These are phyloP conservation scores for Coenonympha arcania DNA, from an alignment of 2,888 invertebrate genomes.

Conservation along the genomic window DNA sequence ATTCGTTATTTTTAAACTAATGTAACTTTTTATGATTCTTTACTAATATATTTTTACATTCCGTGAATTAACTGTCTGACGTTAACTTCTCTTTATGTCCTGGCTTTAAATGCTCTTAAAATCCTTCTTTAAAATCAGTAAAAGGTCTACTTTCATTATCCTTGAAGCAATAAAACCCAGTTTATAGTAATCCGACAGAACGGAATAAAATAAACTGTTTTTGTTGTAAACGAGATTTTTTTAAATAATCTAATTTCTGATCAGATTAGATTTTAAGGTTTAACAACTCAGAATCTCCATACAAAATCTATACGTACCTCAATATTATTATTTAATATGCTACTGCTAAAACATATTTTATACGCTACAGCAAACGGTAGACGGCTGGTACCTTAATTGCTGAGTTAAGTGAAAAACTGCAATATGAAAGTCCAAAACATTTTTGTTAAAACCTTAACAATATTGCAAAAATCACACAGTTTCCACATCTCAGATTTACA, in stretches of 20 bases:
- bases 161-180: constrained; percentile 63
- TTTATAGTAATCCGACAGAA: constrained; percentile 64
- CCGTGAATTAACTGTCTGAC: constrained; percentile 52
- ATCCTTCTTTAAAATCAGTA: constrained; percentile 67
- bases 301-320: too few species aligned
- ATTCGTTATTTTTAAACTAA: too few species aligned
- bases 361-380: too few species aligned
- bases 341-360: too few species aligned
- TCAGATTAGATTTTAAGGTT: too few species aligned
- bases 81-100: constrained; percentile 58
- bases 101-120: constrained; percentile 64
- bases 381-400: too few species aligned
- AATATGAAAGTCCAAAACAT: neutral
- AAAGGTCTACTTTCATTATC: constrained; percentile 67
- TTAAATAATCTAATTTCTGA: too few species aligned
- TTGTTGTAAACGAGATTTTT: too few species aligned
- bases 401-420: neutral
- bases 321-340: too few species aligned
- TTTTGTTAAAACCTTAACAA: neutral
- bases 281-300: too few species aligned
- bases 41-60: constrained; percentile 43
- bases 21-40: too few species aligned
- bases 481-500: constrained; percentile 10
- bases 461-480: constrained; percentile 11
- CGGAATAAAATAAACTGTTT: constrained; percentile 67